phyloP scores from a whole-genome alignment of 1,140 invertebrate genomes.

The Anoplophora glabripennis region DNA sequence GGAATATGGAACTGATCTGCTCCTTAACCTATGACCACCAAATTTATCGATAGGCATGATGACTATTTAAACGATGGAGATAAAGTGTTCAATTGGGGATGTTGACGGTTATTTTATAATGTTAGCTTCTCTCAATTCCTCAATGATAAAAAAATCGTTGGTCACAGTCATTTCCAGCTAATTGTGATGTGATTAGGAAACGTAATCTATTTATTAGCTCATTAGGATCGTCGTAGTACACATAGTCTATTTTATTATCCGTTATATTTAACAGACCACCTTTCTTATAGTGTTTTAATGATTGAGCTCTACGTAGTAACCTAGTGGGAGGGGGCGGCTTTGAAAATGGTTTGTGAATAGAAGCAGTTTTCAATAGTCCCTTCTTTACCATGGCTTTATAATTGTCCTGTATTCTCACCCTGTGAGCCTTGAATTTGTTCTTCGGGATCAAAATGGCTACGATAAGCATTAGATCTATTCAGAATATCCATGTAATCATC shows the following conservation, averaged over 20 bases:
- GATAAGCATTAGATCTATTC: slow-evolving; percentile 28
- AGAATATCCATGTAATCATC: slow-evolving; percentile 34
- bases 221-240: too few relatives aligned
- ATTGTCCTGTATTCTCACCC: slow-evolving; percentile 24
- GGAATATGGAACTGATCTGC: not conserved
- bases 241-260: too few relatives aligned
- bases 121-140: slow-evolving; percentile 34
- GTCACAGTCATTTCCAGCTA: slow-evolving; percentile 43
- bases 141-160: slow-evolving; percentile 47
- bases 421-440: slow-evolving; percentile 24
- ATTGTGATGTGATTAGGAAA: too few relatives aligned
- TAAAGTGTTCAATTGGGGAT: not conserved
- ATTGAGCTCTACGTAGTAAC: too few relatives aligned
- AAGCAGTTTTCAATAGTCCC: slow-evolving; percentile 34
- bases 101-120: slow-evolving; percentile 9
- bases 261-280: too few relatives aligned
- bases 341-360: too few relatives aligned
- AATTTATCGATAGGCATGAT: slow-evolving; percentile 36
- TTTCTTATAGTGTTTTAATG: too few relatives aligned
- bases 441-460: slow-evolving; percentile 23
- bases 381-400: slow-evolving; percentile 15
- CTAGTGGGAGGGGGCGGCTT: too few relatives aligned
- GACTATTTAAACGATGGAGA: not conserved
- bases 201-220: too few relatives aligned
- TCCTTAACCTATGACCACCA: not conserved